Evolutionary conservation across 2,888 invertebrate genomes (phyloP).

Genomic region (Aproaerema taeniolella): DNA sequence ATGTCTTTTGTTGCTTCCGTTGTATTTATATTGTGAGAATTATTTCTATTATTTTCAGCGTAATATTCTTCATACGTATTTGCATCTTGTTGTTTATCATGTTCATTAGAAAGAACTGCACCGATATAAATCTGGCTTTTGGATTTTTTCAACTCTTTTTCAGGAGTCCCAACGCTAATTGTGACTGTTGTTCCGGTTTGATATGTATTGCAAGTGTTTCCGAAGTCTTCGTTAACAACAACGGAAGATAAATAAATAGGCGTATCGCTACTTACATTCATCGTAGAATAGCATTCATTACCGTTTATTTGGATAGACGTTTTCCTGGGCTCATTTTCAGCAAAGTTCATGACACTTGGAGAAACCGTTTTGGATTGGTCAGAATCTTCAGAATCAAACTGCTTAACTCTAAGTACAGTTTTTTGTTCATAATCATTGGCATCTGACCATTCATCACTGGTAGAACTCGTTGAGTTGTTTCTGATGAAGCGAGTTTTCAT

Average conservation of each 20-base stretch:
- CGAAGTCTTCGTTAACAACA: constrained; percentile 79
- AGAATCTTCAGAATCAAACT: constrained; percentile 70
- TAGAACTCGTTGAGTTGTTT: constrained; percentile 64
- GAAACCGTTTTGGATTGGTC: constrained; percentile 37
- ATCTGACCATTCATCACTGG: constrained; percentile 73
- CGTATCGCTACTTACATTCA: constrained; percentile 82
- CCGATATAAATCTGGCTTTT: constrained; percentile 74
- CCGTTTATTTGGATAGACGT: constrained; percentile 86
- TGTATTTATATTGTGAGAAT: constrained; percentile 21
- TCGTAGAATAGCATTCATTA: constrained; percentile 85
- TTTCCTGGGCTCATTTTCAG: constrained; percentile 69
- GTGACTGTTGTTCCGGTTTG: constrained; percentile 79
- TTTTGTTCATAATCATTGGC: constrained; percentile 67
- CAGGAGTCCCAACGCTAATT: constrained; percentile 77
- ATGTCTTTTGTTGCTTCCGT: constrained; percentile 50
- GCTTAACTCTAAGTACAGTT: constrained; percentile 61
- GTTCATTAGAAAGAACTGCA: constrained; percentile 46
- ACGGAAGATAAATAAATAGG: constrained; percentile 86
- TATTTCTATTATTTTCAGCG: constrained; percentile 35
- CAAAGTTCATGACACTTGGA: constrained; percentile 35
- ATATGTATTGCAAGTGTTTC: constrained; percentile 60
- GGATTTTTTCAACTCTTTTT: constrained; percentile 58
- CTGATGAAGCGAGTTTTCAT: constrained; percentile 70
- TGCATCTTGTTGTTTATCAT: constrained; percentile 36
- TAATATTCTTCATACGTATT: constrained; percentile 67